These are phyloP conservation scores for Pangasius krempfi DNA, from an alignment of 2,797 vertebrate species.

Conservation along the genomic window DNA sequence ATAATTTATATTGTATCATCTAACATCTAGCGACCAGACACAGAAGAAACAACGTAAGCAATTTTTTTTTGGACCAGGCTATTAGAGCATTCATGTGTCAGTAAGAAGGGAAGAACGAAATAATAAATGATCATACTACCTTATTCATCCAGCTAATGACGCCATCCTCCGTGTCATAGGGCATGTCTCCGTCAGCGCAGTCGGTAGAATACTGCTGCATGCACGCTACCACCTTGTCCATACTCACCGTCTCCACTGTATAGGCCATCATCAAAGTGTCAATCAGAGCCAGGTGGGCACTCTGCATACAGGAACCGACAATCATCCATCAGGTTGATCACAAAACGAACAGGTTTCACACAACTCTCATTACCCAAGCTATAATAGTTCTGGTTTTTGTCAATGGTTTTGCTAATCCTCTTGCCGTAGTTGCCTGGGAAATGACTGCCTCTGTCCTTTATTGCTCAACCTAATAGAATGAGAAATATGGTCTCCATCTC, in stretches of 20 bases:
- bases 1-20: background rate
- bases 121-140: conserved; percentile 69
- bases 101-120: background rate
- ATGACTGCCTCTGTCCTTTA: conserved; percentile 60
- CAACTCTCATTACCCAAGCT: conserved; percentile 6
- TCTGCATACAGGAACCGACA: conserved; percentile 71
- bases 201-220: conserved; percentile 83
- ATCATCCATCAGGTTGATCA: background rate
- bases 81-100: background rate
- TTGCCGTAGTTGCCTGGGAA: conserved; percentile 66
- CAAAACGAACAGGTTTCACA: background rate
- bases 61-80: background rate
- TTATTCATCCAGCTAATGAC: conserved; percentile 96
- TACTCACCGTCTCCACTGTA: conserved; percentile 88
- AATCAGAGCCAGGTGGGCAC: conserved; percentile 92
- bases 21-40: background rate
- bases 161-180: conserved; percentile 92
- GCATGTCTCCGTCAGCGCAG: conserved; percentile 84
- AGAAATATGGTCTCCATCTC: conserved; percentile 29
- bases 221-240: conserved; percentile 88
- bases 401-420: background rate
- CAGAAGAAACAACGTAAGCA: background rate
- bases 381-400: background rate
- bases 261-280: conserved; percentile 97
- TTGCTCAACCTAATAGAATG: conserved; percentile 55